These are phyloP conservation scores for Drosophila siamana DNA, from an alignment of 2,888 invertebrate species.

Conservation along the genomic window DNA sequence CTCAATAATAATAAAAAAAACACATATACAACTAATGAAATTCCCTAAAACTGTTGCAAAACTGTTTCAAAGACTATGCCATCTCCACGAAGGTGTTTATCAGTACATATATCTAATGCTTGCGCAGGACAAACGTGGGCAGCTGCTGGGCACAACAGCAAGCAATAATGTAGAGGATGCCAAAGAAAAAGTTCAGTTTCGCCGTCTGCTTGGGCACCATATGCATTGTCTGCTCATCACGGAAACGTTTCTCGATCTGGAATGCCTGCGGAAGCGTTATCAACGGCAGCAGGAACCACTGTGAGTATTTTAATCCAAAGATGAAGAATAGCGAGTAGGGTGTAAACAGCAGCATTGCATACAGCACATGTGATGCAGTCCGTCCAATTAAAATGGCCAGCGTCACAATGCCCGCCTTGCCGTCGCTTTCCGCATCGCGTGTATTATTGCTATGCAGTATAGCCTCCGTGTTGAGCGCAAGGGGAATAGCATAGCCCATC, in stretches of 20 bases:
- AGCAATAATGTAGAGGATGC: constrained; percentile 94
- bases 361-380: constrained; percentile 95
- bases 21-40: constrained; percentile 59
- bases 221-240: constrained; percentile 91
- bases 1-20: constrained; percentile 22
- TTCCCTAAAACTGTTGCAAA: constrained; percentile 71
- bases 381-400: constrained; percentile 96
- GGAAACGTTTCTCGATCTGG: constrained; percentile 94
- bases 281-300: constrained; percentile 95
- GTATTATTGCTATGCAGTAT: constrained; percentile 98
- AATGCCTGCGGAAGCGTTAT: constrained; percentile 95
- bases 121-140: constrained; percentile 85
- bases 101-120: constrained; percentile 56
- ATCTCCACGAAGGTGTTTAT: constrained; percentile 11
- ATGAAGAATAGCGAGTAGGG: constrained; percentile 96
- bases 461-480: constrained; percentile 97
- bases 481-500: constrained; percentile 96
- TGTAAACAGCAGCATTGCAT: constrained; percentile 94
- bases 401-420: constrained; percentile 96
- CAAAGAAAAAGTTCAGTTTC: constrained; percentile 95
- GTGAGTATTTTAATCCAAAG: constrained; percentile 92
- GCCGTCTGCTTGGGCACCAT: constrained; percentile 95
- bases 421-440: constrained; percentile 94
- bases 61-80: constrained; percentile 34
- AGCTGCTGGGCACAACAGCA: constrained; percentile 90